Evolutionary conservation across 37 sponge, comb jelly and placozoan genomes (phyloP), one percentile per base, ranked within the genome.

Genomic region (Petrosia ficiformis): DNA sequence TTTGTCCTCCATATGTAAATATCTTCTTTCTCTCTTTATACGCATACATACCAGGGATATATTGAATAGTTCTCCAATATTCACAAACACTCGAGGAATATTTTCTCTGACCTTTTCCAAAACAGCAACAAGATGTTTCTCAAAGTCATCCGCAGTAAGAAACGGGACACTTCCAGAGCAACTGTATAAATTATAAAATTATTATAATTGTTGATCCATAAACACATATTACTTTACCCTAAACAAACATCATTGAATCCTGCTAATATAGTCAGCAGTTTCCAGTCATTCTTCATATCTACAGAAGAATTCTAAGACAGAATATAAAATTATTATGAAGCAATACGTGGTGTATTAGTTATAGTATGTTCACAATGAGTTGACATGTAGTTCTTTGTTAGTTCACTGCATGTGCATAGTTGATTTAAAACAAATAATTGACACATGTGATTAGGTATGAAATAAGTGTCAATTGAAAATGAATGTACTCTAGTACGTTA

Each of bases 201-300:
- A n/a, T 26, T 24, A 26, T 26, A 6, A 61, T 6, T n/a, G 26
- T 22, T 70, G 71, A 42, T 61, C 5, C 26, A 61, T 75, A 83
- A 10, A 19, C 54, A 19, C 8, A 48, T 48, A 48, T 30, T 33
- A 29, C 41, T 68, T 65, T 58, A 92, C 84, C 80, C 87, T 24
- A 86, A 64, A 44, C 93, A 92, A 4, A 92, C 52, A 40, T 92
- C 93, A 84, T 92, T 92, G 44, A 77, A 84, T 64, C 93, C 93
- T 67, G 84, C 69, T 8, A 92, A 59, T n/a, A 92, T 76, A 31
- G 88, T 92, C 61, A 92, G 74, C 26, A 92, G 44, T 71, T 92
- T 92, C 93, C 93, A 92, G 71, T 92, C 93, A 59, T 87, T 87
- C 56, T 77, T 39, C 80, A 92, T 92, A 73, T 92, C 89, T 30